Evolutionary conservation across 92 coral and sea anemone species (phyloP).

Genomic region (Pocillopora grandis): DNA sequence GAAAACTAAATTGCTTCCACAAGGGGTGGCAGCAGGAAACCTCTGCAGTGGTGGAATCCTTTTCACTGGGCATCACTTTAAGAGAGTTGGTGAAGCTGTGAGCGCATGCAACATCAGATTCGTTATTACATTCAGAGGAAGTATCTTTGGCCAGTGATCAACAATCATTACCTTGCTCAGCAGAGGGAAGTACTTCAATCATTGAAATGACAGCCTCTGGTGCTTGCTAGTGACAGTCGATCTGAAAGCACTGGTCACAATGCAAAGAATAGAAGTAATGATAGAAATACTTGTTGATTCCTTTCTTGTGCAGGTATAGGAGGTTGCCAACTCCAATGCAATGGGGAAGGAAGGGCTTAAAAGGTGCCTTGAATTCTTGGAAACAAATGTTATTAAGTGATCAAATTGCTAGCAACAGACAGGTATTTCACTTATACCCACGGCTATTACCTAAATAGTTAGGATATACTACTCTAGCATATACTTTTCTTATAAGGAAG

Average conservation of each 20-base stretch:
- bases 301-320: no score
- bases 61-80: constrained; percentile 20
- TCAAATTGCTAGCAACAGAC: background rate
- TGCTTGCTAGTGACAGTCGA: constrained; percentile 13
- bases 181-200: constrained; percentile 10
- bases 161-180: constrained; percentile 1
- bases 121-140: background rate
- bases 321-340: no score
- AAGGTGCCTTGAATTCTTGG: constrained; percentile 4
- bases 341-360: background rate
- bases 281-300: no score
- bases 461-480: no score
- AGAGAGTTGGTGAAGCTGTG: background rate
- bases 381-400: background rate
- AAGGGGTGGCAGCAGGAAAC: no score
- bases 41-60: background rate
- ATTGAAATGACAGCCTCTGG: background rate
- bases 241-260: constrained; percentile 18
- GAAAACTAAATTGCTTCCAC: no score
- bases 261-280: background rate
- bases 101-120: constrained; percentile 3
- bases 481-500: no score
- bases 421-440: background rate
- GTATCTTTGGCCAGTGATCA: constrained; percentile 21
- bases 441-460: background rate